Percentiles rank a stretch among this genome's conserved stretches.
phyloP scores from a whole-genome alignment of 2,888 invertebrate species.

The Geotrupes spiniger region DNA sequence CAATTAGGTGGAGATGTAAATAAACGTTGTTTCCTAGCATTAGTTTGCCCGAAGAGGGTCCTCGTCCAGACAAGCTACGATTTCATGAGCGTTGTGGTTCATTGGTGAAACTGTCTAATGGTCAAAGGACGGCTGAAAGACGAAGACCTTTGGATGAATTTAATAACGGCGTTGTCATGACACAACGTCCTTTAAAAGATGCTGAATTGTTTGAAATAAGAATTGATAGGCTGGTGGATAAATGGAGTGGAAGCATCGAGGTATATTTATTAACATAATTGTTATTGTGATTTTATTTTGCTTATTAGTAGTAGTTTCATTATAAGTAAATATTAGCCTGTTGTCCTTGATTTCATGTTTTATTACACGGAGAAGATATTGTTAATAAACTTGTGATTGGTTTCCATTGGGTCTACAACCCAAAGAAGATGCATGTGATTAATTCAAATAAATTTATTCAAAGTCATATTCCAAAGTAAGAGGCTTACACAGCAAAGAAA shows the following conservation, averaged over 20 bases:
- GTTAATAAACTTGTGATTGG: too few relatives aligned
- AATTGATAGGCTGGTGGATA: constrained; percentile 88
- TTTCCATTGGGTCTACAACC: too few relatives aligned
- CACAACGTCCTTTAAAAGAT: constrained; percentile 80
- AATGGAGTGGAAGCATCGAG: constrained; percentile 94
- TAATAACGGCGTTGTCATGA: constrained; percentile 95
- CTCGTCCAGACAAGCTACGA: constrained; percentile 61
- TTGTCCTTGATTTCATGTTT: too few relatives aligned
- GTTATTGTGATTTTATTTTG: too few relatives aligned
- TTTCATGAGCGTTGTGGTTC: constrained; percentile 89
- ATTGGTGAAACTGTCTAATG: constrained; percentile 79
- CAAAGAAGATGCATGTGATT: too few relatives aligned
- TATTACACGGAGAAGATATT: too few relatives aligned
- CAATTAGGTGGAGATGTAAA: background rate
- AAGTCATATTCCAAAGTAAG: too few relatives aligned
- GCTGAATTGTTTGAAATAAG: constrained; percentile 93
- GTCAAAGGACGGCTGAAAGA: constrained; percentile 81
- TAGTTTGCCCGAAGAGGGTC: constrained; percentile 44
- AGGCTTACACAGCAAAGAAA: too few relatives aligned
- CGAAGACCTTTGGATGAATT: constrained; percentile 89
- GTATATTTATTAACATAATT: constrained; percentile 39
- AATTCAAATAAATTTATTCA: too few relatives aligned
- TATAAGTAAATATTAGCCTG: too few relatives aligned
- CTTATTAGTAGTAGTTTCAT: too few relatives aligned
- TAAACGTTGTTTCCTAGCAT: constrained; percentile 33